These are phyloP conservation scores for Phasianus colchicus DNA, from an alignment of 2,113 vertebrate species.

Conservation along the genomic window DNA sequence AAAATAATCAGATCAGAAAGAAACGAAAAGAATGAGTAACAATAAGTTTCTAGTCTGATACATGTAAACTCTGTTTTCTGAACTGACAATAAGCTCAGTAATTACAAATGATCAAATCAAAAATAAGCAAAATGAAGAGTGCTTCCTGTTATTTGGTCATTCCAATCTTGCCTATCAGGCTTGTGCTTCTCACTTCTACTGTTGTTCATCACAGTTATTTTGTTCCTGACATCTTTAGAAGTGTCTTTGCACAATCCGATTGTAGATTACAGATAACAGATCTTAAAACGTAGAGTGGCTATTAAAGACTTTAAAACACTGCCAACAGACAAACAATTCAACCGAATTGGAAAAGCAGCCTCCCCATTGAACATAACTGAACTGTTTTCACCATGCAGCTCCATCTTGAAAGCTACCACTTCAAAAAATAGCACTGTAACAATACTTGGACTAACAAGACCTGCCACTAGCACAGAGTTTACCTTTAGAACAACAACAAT, in stretches of 20 bases:
- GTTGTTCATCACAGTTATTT: neutral
- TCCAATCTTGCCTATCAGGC: neutral
- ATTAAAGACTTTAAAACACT: neutral
- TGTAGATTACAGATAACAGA: neutral
- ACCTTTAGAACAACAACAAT: neutral
- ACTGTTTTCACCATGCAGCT: neutral
- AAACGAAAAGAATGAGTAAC: neutral
- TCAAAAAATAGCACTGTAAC: neutral
- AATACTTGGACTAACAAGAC: neutral
- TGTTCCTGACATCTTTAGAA: neutral
- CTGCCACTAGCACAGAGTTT: neutral
- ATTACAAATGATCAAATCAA: neutral
- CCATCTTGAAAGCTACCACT: neutral
- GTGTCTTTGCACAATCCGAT: neutral
- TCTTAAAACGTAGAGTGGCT: neutral
- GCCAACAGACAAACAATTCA: neutral
- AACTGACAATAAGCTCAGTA: neutral
- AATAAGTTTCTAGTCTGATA: neutral
- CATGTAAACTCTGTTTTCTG: neutral
- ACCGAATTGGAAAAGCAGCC: neutral
- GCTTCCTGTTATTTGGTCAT: neutral
- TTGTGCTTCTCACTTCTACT: neutral
- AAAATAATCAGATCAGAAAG: neutral
- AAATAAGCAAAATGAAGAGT: neutral
- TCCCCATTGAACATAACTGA: neutral